These are phyloP conservation scores for Neelides folsomi DNA, from an alignment of 2,888 invertebrate genomes.

Conservation along the genomic window DNA sequence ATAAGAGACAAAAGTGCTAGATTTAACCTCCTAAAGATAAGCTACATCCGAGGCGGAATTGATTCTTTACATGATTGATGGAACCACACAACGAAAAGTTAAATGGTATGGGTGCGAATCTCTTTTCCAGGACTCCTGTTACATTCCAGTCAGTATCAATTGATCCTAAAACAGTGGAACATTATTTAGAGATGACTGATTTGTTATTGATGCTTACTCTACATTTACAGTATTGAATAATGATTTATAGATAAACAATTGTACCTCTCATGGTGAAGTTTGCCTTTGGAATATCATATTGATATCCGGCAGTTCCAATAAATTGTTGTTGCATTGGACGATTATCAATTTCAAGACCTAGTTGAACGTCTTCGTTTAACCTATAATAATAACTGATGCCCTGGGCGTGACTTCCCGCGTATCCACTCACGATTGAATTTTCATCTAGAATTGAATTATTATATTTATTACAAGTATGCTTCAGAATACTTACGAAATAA, in stretches of 20 bases:
- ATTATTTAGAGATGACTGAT: background rate
- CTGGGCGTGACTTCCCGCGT: conserved; percentile 58
- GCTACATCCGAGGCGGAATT: conserved; percentile 28
- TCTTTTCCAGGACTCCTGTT: conserved; percentile 27
- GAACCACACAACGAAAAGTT: conserved; percentile 26
- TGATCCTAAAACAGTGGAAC: conserved; percentile 14
- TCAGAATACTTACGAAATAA: conserved; percentile 29
- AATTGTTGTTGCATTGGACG: conserved; percentile 75
- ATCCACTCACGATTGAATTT: conserved; percentile 42
- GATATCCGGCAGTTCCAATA: conserved; percentile 81
- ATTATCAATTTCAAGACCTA: conserved; percentile 91
- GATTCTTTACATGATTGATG: conserved; percentile 29
- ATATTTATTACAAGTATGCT: conserved; percentile 38
- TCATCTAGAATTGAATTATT: conserved; percentile 37
- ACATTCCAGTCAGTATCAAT: conserved; percentile 32
- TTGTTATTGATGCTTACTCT: background rate
- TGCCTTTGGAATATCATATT: conserved; percentile 86
- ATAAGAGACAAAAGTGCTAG: no score
- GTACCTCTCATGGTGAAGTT: conserved; percentile 85
- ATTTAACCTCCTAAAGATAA: conserved; percentile 23
- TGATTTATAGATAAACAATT: background rate
- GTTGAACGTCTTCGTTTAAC: conserved; percentile 74
- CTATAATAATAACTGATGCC: conserved; percentile 90
- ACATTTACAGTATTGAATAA: background rate
- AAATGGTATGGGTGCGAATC: conserved; percentile 28